Conservation (phyloP, 2,888 invertebrate genomes). For the Cotesia congregata region DNA sequence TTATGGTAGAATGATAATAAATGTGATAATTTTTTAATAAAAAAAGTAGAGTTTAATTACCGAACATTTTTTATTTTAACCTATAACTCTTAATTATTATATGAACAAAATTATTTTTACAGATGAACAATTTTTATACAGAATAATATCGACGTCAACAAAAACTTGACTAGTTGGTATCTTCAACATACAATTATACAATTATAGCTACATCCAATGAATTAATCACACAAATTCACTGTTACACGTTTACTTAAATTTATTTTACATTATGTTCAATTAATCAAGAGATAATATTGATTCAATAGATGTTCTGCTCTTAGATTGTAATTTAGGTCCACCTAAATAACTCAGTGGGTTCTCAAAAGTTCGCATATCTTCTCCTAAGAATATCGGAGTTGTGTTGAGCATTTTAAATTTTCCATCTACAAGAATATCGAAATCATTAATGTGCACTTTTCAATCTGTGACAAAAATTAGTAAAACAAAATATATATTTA, state of each 20-base stretch:
- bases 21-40: not conserved
- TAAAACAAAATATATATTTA: slow-evolving; percentile 9
- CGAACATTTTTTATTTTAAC: not conserved
- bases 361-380: slow-evolving; percentile 73
- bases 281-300: slow-evolving; percentile 79
- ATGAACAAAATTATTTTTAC: slow-evolving; percentile 10
- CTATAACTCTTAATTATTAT: not conserved
- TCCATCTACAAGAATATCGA: slow-evolving; percentile 50
- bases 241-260: not conserved
- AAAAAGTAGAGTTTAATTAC: not conserved
- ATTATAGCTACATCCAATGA: slow-evolving; percentile 32
- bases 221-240: slow-evolving; percentile 7
- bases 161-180: slow-evolving; percentile 38
- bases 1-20: too few species aligned
- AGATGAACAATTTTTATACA: slow-evolving; percentile 7
- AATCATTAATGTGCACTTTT: too few species aligned
- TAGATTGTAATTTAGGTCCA: slow-evolving; percentile 73
- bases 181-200: slow-evolving; percentile 46
- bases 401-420: slow-evolving; percentile 52
- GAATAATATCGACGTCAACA: slow-evolving; percentile 28
- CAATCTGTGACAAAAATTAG: not conserved
- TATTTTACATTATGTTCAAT: slow-evolving; percentile 24
- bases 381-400: slow-evolving; percentile 73
- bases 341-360: slow-evolving; percentile 82
- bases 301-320: slow-evolving; percentile 76